Conservation (phyloP, 1,140 invertebrate genomes). For the Forficula auricularia region DNA sequence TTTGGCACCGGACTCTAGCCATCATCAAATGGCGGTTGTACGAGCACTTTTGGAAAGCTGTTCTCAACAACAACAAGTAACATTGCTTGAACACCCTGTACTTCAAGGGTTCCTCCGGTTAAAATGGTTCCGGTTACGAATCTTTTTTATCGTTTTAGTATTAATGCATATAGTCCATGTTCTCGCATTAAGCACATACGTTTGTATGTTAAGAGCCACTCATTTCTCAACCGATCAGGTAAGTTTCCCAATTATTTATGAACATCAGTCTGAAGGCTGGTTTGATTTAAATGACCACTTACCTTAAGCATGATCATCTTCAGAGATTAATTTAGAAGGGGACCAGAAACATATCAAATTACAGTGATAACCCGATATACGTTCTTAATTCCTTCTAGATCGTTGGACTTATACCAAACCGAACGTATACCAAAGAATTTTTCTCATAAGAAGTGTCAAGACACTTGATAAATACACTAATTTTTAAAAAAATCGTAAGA, state of each 20-base stretch:
- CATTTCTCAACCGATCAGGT: conserved; percentile 12
- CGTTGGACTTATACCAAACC: too few species aligned
- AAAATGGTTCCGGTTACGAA: conserved; percentile 27
- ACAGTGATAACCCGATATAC: too few species aligned
- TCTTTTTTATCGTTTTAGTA: conserved; percentile 26
- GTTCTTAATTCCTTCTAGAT: too few species aligned
- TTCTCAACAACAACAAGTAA: conserved; percentile 14
- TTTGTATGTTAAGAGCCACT: not conserved
- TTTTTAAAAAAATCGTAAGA: too few species aligned
- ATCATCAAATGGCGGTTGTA: conserved; percentile 21
- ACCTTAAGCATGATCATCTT: conserved; percentile 18
- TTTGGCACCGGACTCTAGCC: conserved; percentile 13
- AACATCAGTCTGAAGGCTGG: conserved; percentile 14
- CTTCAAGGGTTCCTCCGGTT: conserved; percentile 28
- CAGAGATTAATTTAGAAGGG: too few species aligned
- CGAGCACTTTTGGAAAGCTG: conserved; percentile 17
- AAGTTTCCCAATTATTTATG: conserved; percentile 11
- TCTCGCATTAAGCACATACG: conserved; percentile 15
- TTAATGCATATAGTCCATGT: conserved; percentile 23
- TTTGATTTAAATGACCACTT: conserved; percentile 15
- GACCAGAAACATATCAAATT: too few species aligned
- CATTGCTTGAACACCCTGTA: conserved; percentile 27
- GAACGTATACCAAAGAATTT: too few species aligned
- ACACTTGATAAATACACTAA: too few species aligned
- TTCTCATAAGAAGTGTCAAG: too few species aligned